Base-by-base conservation (phyloP, 2,797 vertebrate species). In the Rhincodon typus region DNA sequence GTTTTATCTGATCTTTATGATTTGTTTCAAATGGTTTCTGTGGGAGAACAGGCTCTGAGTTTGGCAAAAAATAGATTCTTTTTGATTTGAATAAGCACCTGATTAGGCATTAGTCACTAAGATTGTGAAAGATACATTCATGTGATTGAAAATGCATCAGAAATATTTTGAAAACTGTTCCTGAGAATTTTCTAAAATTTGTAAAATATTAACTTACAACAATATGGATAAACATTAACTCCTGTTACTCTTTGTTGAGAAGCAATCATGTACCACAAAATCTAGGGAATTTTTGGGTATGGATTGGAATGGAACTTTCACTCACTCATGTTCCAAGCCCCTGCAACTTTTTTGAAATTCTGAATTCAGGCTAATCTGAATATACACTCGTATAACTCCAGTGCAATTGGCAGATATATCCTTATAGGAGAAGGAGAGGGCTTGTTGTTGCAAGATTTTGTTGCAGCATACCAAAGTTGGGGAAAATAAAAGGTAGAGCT, bases 21-120 rank as follows among this genome's bases (percentile, higher is more conserved):
- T 93, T 42, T 93, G 90, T 66, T 93, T 93, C 13, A 42, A 93
- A 93, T 69, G n/a, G n/a, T 67, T 90, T 93, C 62, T 69, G 90
- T 25, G 90, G n/a, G 88, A 91, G 88, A 91, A 66, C 19, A 93
- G 38, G 21, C 62, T 42, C 62, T n/a, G 62, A 12, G 42, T 38
- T 25, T 38, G 38, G 62, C 62, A 42, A 62, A 38, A 91, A n/a
- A 69, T 2, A 21, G n/a, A 66, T 42, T 62, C 90, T 93, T 93
- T 93, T 8, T 12, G 38, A 8, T 42, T 19, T 25, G 90, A 67
- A 42, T 69, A 69, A 42, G 19, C n/a, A 42, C 0, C 90, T 93
- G 66, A 93, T 93, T n/a, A 42, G 23, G 23, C 21, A 25, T 67
- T 69, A 38, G 38, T 93, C 90, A 93, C n/a, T 38, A 23, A 69